Base-by-base conservation (phyloP, 2,797 vertebrate species). In the Gadopsis marmoratus region DNA sequence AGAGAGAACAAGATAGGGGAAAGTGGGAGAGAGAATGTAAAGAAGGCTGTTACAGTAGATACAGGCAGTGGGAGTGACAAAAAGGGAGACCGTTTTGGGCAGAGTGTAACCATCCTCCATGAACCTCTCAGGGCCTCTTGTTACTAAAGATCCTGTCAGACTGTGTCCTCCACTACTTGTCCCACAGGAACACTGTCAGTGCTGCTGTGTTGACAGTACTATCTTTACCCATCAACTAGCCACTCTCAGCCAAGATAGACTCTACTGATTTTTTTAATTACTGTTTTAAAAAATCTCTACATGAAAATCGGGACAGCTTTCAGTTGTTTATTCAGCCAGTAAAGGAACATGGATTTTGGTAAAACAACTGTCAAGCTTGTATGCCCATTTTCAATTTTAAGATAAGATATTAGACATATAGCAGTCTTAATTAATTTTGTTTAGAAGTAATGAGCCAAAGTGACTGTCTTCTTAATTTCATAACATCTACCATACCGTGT, bases 111-210 rank as follows among this genome's bases (percentile, higher is more conserved):
- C 69, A 58, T 87, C 60, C 45, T 82, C 71, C 43, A 81, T 19
- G 45, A 71, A 72, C 47, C 86, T 88, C 91, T 53, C 16, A 81
- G 88, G 90, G 86, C 60, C 21, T 77, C 82, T 75, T 92, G 92
- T 93, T 92, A 93, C 77, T 80, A 82, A 74, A 82, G 73, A 77
- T 90, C 75, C 71, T 43, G 74, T 93, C 81, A 91, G 50, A 72
- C 80, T 72, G n/a, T 71, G 64, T 84, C 62, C 71, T 85, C 73
- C 14, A 37, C 35, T 66, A 0, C 31, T 61, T 35, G 45, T 83
- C 81, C 80, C 79, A 65, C 54, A 81, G 82, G 87, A 87, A 71
- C 79, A 80, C 55, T 81, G 80, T 68, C 54, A 73, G 43, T 76
- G 71, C 48, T 85, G 65, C 74, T 86, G 41, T 76, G 60, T 47